phyloP scores from a whole-genome alignment of 2,797 vertebrate genomes.

The Mormyrus hasselquistii region DNA sequence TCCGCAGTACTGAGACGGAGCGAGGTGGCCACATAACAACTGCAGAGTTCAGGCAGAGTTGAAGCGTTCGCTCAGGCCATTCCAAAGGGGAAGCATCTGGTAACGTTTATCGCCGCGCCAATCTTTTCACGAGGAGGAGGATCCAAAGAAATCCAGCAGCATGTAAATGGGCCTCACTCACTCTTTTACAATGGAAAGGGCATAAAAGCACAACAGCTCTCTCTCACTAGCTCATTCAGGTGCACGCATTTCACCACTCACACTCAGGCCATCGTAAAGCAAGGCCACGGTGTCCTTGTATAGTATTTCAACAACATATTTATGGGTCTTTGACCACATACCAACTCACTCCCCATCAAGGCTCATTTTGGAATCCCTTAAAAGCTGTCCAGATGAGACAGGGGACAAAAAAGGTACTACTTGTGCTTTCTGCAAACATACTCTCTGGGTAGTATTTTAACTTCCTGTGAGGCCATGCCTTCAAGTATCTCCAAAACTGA shows the following conservation, averaged over 20 bases:
- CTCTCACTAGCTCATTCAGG: slow-evolving; percentile 23
- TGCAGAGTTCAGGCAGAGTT: slow-evolving; percentile 60
- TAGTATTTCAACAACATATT: background rate
- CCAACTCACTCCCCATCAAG: background rate
- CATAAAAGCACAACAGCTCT: slow-evolving; percentile 25
- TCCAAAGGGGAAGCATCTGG: slow-evolving; percentile 50
- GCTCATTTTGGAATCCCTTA: background rate
- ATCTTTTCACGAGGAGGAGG: slow-evolving; percentile 35
- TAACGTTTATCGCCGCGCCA: slow-evolving; percentile 59
- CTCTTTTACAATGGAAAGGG: slow-evolving; percentile 53
- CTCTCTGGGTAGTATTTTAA: background rate
- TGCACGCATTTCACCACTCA: slow-evolving; percentile 45
- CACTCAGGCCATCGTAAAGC: slow-evolving; percentile 41
- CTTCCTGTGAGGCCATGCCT: background rate
- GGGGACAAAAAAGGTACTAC: background rate
- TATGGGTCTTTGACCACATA: background rate
- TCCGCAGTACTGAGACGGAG: slow-evolving; percentile 49
- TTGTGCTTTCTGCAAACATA: background rate
- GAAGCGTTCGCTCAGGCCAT: slow-evolving; percentile 49
- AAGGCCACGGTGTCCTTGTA: background rate
- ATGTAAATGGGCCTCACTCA: slow-evolving; percentile 44
- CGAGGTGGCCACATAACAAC: slow-evolving; percentile 55
- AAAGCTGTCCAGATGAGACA: background rate
- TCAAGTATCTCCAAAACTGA: background rate
- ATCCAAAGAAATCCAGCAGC: slow-evolving; percentile 35